Conservation (phyloP, 2,888 invertebrate species). For the Aphodius sticticus region DNA sequence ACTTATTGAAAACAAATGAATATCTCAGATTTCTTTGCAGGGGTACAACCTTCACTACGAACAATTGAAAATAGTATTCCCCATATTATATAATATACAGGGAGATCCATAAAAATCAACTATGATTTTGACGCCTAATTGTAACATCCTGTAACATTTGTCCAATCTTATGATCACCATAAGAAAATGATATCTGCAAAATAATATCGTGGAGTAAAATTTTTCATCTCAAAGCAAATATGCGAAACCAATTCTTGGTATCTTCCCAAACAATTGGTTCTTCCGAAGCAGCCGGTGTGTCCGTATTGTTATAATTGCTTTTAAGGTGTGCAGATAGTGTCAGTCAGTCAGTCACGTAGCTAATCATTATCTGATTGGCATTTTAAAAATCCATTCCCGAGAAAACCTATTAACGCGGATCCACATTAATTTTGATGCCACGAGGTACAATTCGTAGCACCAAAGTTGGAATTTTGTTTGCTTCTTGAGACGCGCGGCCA, state of each 20-base stretch:
- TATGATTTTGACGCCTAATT: too few relatives aligned
- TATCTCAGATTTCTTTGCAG: too few relatives aligned
- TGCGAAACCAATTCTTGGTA: neutral
- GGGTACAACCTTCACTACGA: too few relatives aligned
- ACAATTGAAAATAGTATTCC: too few relatives aligned
- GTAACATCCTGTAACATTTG: too few relatives aligned
- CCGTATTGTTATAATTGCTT: neutral
- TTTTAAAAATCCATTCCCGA: neutral
- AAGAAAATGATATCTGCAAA: too few relatives aligned
- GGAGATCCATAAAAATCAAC: too few relatives aligned
- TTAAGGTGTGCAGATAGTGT: neutral
- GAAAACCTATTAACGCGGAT: neutral
- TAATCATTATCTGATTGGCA: slow-evolving; percentile 4
- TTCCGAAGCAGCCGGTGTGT: neutral
- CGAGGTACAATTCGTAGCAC: neutral
- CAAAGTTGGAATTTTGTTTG: neutral
- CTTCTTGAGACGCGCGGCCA: neutral
- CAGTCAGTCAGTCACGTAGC: neutral
- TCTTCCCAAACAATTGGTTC: neutral
- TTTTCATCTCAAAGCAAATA: neutral
- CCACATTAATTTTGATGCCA: neutral
- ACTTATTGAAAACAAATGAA: too few relatives aligned
- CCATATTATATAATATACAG: too few relatives aligned
- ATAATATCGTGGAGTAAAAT: neutral
- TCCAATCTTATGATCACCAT: too few relatives aligned